A percentile compares a stretch with the other conserved stretches of the same genome.
phyloP scores from a whole-genome alignment of 2,113 vertebrate genomes.

The Sylvilagus bachmani region DNA sequence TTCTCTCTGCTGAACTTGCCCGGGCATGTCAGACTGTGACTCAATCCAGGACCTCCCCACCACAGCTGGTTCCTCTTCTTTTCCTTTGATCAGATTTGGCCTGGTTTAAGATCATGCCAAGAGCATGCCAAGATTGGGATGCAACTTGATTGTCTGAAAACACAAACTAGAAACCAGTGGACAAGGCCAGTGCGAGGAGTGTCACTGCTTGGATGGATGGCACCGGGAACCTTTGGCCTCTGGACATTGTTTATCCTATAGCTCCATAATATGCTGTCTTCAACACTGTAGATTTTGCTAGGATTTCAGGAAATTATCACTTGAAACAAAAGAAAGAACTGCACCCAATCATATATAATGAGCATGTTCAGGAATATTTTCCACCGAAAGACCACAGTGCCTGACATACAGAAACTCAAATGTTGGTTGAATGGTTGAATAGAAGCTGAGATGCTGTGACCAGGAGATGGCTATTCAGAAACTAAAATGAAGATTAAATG shows the following conservation, averaged over 20 bases:
- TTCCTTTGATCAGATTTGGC: slow-evolving; percentile 61
- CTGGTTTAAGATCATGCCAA: background rate
- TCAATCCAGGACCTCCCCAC: background rate
- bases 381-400: background rate
- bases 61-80: slow-evolving; percentile 21
- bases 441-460: background rate
- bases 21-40: slow-evolving; percentile 36
- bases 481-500: slow-evolving; percentile 30
- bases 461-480: background rate
- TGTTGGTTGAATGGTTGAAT: background rate
- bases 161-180: slow-evolving; percentile 38
- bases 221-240: slow-evolving; percentile 22
- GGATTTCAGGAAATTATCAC: slow-evolving; percentile 4
- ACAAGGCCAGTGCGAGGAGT: background rate
- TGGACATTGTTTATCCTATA: background rate
- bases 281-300: background rate
- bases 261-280: background rate
- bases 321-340: background rate
- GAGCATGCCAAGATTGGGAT: background rate
- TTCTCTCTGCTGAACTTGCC: slow-evolving; percentile 15
- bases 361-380: background rate
- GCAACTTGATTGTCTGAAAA: slow-evolving; percentile 56
- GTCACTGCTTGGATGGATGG: background rate
- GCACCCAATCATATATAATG: background rate
- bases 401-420: background rate